Conservation (phyloP, 2,113 vertebrate species). For the Anas platyrhynchos region DNA sequence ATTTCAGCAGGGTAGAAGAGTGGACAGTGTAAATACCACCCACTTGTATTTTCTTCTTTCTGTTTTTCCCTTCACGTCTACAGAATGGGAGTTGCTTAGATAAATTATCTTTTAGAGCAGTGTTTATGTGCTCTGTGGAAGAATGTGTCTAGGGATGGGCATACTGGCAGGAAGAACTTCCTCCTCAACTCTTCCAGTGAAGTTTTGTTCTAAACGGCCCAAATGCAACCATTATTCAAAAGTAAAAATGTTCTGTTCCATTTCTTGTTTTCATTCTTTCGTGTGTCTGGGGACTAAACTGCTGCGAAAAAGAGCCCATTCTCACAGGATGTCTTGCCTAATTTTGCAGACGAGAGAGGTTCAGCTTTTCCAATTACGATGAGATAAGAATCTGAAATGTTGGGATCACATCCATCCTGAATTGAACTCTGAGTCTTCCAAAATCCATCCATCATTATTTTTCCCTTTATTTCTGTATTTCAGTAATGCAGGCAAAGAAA, state of each 20-base stretch:
- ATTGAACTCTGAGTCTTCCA: conserved; percentile 53
- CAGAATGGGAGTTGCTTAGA: conserved; percentile 28
- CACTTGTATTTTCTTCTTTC: neutral
- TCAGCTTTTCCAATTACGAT: conserved; percentile 59
- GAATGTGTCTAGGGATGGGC: conserved; percentile 58
- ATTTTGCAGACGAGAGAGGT: conserved; percentile 61
- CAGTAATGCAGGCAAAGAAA: neutral
- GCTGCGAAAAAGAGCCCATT: conserved; percentile 64
- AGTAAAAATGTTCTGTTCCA: conserved; percentile 60
- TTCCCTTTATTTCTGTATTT: neutral
- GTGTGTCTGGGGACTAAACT: conserved; percentile 43
- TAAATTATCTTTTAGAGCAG: conserved; percentile 15
- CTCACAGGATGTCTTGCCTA: conserved; percentile 67
- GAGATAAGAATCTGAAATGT: conserved; percentile 65
- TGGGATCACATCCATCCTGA: conserved; percentile 48
- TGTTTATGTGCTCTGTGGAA: conserved; percentile 11
- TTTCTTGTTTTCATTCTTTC: conserved; percentile 66
- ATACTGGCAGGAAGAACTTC: conserved; percentile 37
- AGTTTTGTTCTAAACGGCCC: conserved; percentile 19
- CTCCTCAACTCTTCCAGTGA: conserved; percentile 5
- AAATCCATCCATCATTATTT: conserved; percentile 50
- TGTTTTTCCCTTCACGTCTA: conserved; percentile 3
- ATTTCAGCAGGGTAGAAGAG: neutral
- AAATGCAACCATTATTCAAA: conserved; percentile 50
- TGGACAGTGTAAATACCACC: neutral